These are phyloP conservation scores for Octopus bimaculoides DNA, from an alignment of 1,140 invertebrate species.

Conservation along the genomic window DNA sequence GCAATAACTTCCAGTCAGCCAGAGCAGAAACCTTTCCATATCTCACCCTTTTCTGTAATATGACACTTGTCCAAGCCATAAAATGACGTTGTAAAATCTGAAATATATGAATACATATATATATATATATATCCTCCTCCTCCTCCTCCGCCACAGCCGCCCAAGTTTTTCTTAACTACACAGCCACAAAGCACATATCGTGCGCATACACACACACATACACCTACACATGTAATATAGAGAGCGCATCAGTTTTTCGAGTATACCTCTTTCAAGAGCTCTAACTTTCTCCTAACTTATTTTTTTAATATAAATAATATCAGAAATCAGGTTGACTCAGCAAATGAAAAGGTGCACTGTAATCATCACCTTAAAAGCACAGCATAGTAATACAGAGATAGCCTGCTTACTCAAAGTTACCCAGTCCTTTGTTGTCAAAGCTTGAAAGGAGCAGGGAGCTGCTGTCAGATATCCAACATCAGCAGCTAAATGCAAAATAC, in stretches of 20 bases:
- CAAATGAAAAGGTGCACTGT: background rate
- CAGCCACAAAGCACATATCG: too few species aligned
- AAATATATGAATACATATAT: constrained; percentile 3
- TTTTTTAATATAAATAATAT: too few species aligned
- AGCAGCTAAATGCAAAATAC: background rate
- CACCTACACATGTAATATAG: too few species aligned
- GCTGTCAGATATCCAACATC: background rate
- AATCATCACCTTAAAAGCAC: background rate
- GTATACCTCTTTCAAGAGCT: too few species aligned
- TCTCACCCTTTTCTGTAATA: constrained; percentile 45
- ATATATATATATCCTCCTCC: background rate
- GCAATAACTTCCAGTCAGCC: constrained; percentile 51
- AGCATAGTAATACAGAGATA: background rate
- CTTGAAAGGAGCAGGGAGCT: background rate
- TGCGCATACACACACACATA: too few species aligned
- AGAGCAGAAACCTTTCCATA: constrained; percentile 53
- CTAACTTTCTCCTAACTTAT: too few species aligned
- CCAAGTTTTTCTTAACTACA: too few species aligned
- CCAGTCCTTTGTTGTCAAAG: too few species aligned
- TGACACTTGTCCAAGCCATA: constrained; percentile 52
- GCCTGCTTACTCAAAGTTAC: background rate
- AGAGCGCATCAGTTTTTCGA: too few species aligned
- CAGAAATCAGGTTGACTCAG: background rate
- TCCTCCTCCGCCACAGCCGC: too few species aligned
- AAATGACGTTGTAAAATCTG: constrained; percentile 50